Conservation (phyloP, 2,888 invertebrate species). For the Biston betularia region DNA sequence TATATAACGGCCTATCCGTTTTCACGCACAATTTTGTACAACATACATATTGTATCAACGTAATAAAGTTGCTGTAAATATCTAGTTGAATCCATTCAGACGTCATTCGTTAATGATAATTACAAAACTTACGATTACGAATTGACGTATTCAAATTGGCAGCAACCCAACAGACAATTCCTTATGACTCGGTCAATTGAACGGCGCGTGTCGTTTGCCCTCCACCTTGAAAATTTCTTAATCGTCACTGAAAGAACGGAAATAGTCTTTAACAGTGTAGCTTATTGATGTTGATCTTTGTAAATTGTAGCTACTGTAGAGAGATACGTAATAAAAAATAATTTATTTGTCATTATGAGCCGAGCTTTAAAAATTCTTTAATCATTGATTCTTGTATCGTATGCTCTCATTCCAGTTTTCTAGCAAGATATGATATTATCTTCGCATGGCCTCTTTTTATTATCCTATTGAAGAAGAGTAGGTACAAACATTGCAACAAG, state of each 20-base stretch:
- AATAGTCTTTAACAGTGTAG: constrained; percentile 19
- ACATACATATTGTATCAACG: background rate
- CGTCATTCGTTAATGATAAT: constrained; percentile 25
- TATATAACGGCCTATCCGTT: too few relatives aligned
- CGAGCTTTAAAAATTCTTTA: background rate
- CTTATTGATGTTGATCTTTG: constrained; percentile 17
- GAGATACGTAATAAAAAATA: background rate
- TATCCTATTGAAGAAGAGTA: constrained; percentile 27
- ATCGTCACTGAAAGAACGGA: constrained; percentile 54
- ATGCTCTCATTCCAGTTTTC: constrained; percentile 18
- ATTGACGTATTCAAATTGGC: constrained; percentile 52
- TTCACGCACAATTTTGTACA: background rate
- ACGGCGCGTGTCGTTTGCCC: constrained; percentile 53
- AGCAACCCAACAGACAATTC: constrained; percentile 60
- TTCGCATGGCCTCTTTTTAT: constrained; percentile 15
- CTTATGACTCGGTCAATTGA: constrained; percentile 58
- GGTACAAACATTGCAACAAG: constrained; percentile 24
- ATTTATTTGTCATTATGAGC: background rate
- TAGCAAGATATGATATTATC: constrained; percentile 16
- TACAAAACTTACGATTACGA: constrained; percentile 17
- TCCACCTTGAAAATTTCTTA: constrained; percentile 48
- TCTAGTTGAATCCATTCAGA: constrained; percentile 15
- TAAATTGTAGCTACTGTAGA: background rate
- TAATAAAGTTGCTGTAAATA: constrained; percentile 3
- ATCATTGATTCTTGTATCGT: constrained; percentile 4